Percentiles rank a stretch among this genome's conserved stretches.
phyloP scores from a whole-genome alignment of 35 echinoderm and acorn worm genomes.

The Apostichopus japonicus region DNA sequence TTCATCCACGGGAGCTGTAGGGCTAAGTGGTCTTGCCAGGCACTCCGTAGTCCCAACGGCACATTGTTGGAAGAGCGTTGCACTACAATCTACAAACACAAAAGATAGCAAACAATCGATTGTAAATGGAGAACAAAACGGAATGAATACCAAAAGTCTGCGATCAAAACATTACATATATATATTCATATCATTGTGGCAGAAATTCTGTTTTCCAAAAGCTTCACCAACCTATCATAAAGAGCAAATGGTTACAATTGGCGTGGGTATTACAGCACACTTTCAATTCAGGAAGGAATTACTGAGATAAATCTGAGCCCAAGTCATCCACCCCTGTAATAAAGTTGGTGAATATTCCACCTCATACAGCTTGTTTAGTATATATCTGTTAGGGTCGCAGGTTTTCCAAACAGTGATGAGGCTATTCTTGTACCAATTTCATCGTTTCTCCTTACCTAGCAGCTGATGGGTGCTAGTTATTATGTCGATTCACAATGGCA shows the following conservation, averaged over 20 bases:
- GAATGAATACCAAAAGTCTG: too few species aligned
- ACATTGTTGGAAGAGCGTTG: background rate
- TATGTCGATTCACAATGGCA: background rate
- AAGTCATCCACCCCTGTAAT: background rate
- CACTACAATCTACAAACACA: background rate
- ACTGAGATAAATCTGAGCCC: constrained; percentile 5
- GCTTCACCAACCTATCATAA: constrained; percentile 30
- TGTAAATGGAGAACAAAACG: too few species aligned
- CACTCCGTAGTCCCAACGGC: background rate
- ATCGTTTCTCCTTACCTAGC: background rate
- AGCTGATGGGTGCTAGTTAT: constrained; percentile 50
- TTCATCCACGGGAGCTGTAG: background rate
- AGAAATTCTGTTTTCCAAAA: constrained; percentile 55
- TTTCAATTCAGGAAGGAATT: constrained; percentile 40
- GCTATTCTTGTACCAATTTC: constrained; percentile 33
- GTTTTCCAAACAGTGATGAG: background rate
- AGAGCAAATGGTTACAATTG: constrained; percentile 50
- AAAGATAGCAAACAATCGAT: background rate
- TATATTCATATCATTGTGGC: constrained; percentile 5
- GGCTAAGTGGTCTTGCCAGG: background rate
- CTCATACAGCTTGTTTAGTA: constrained; percentile 22
- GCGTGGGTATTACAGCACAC: constrained; percentile 5
- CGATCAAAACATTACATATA: too few species aligned
- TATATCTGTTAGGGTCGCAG: background rate
- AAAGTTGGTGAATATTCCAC: constrained; percentile 1